A percentile compares a stretch with the other conserved stretches of the same genome.
These are phyloP conservation scores for Galerucella nymphaeae DNA, from an alignment of 2,888 invertebrate genomes.

Conservation along the genomic window DNA sequence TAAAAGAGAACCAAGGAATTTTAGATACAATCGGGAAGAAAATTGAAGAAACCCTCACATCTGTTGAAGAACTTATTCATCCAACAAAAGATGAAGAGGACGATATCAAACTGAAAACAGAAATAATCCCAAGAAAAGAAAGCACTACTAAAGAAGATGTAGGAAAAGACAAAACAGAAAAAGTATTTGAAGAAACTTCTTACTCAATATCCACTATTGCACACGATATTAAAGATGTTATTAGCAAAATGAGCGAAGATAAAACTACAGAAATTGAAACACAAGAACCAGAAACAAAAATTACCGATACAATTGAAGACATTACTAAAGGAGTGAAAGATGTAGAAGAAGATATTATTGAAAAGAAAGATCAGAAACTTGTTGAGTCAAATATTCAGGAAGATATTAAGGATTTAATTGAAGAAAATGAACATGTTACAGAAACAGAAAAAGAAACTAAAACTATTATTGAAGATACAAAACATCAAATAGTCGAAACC, in stretches of 20 bases:
- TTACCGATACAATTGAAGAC: slow-evolving; percentile 6
- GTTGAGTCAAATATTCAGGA: slow-evolving; percentile 1
- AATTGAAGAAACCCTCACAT: slow-evolving; percentile 30
- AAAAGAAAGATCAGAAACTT: slow-evolving; percentile 23
- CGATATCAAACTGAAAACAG: not conserved
- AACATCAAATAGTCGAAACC: not conserved
- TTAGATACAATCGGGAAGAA: slow-evolving; percentile 14
- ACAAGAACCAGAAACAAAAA: not conserved
- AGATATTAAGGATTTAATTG: slow-evolving; percentile 20
- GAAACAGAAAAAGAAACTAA: slow-evolving; percentile 61
- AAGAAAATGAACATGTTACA: slow-evolving; percentile 53
- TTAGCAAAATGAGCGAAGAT: not conserved
- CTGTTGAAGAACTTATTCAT: slow-evolving; percentile 22
- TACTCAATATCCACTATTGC: slow-evolving; percentile 19
- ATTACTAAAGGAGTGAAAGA: slow-evolving; percentile 5
- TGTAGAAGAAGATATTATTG: slow-evolving; percentile 4
- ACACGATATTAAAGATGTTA: slow-evolving; percentile 12
- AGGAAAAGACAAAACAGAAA: slow-evolving; percentile 4
- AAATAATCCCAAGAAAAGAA: slow-evolving; percentile 17
- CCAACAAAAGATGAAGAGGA: slow-evolving; percentile 16
- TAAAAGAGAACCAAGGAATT: slow-evolving; percentile 5
- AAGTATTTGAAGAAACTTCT: slow-evolving; percentile 27
- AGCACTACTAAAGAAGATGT: slow-evolving; percentile 21
- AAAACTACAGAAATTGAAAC: slow-evolving; percentile 6
- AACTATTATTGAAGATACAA: slow-evolving; percentile 4